phyloP scores from a whole-genome alignment of 2,888 invertebrate genomes.

The Helicoverpa assulta region DNA sequence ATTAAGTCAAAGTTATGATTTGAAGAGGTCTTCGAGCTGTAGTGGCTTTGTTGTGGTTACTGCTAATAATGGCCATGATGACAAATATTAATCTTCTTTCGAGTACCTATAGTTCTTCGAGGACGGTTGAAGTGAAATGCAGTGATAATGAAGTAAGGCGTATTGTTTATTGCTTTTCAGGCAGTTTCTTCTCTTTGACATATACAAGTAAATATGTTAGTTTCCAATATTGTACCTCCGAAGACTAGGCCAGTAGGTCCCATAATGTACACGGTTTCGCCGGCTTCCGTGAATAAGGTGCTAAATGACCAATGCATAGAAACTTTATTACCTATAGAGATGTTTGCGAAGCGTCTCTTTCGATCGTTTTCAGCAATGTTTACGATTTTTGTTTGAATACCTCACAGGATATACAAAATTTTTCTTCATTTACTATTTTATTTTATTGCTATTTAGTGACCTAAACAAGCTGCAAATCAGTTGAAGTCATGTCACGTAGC shows the following conservation, averaged over 20 bases:
- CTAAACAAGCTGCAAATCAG: conserved; percentile 4
- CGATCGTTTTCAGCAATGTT: conserved; percentile 17
- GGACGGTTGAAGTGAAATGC: no score
- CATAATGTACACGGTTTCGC: conserved; percentile 3
- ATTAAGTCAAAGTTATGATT: no score
- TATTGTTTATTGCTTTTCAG: no score
- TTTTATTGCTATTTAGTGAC: conserved; percentile 7
- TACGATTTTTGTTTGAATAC: conserved; percentile 22
- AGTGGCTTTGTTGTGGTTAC: no score
- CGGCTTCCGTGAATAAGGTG: not conserved
- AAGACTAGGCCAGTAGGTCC: not conserved
- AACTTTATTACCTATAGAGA: conserved; percentile 14
- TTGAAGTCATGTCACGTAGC: conserved; percentile 12
- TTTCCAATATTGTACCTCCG: not conserved
- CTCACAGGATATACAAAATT: conserved; percentile 24
- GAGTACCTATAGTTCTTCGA: no score
- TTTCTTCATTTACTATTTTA: conserved; percentile 4
- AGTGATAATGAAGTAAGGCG: no score
- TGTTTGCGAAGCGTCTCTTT: conserved; percentile 30
- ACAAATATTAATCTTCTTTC: no score
- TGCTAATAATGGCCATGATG: no score
- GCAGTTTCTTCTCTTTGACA: no score
- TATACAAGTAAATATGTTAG: no score
- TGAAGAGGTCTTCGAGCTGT: no score
- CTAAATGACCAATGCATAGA: not conserved